These are phyloP conservation scores for Hystrix brachyura DNA, from an alignment of 2,113 vertebrate genomes.

Conservation along the genomic window DNA sequence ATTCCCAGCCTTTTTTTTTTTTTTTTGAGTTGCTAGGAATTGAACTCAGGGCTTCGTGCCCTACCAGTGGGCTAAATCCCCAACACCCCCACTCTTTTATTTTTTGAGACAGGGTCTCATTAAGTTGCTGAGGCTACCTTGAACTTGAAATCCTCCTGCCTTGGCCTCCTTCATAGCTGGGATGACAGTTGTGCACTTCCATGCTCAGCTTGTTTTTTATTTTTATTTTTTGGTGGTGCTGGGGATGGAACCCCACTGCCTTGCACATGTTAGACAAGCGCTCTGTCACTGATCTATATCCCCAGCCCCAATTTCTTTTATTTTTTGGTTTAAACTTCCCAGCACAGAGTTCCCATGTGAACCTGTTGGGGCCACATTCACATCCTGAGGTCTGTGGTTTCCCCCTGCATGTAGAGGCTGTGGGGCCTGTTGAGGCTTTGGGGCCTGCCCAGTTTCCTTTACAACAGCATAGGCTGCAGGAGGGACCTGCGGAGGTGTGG, in stretches of 20 bases:
- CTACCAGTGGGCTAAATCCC: no score
- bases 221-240: background rate
- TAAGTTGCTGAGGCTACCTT: background rate
- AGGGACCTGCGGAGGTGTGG: no score
- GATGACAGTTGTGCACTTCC: background rate
- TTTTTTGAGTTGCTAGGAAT: background rate
- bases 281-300: background rate
- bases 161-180: background rate
- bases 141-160: background rate
- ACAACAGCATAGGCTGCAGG: background rate
- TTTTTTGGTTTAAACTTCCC: background rate
- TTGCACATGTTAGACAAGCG: background rate
- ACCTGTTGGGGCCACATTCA: background rate
- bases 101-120: background rate
- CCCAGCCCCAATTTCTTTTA: background rate
- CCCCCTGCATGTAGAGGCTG: background rate
- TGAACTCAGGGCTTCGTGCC: no score
- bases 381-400: background rate
- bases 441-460: background rate
- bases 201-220: background rate
- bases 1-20: background rate
- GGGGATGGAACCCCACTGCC: no score
- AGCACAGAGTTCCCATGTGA: background rate
- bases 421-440: background rate
- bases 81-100: background rate